A percentile compares a stretch with the other conserved stretches of the same genome.
Evolutionary conservation across 2,113 vertebrate species (phyloP).

Genomic region (Mionectes macconnelli): DNA sequence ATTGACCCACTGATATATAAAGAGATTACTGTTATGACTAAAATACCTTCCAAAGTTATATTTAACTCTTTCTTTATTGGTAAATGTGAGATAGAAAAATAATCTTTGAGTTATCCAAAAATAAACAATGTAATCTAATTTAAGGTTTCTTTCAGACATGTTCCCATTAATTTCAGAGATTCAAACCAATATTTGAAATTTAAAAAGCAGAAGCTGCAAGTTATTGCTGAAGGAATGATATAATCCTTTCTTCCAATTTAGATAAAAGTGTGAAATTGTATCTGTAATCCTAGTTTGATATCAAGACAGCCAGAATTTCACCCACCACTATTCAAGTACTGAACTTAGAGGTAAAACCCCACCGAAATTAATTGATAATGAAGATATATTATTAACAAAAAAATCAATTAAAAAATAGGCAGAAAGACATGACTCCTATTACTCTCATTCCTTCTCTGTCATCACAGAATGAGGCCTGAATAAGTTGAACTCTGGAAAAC

Average conservation of each 20-base stretch:
- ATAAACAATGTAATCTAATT: constrained; percentile 26
- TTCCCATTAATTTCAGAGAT: neutral
- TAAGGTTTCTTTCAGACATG: neutral
- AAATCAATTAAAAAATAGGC: neutral
- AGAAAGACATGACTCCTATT: neutral
- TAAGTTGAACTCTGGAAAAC: neutral
- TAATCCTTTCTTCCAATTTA: constrained; percentile 1
- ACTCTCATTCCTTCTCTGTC: neutral
- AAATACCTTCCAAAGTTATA: constrained; percentile 58
- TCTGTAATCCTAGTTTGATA: neutral
- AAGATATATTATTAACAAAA: neutral
- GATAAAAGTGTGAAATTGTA: neutral
- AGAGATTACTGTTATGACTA: constrained; percentile 73
- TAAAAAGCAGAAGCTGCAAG: neutral
- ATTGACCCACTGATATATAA: constrained; percentile 77
- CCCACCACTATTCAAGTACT: neutral
- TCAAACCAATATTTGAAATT: constrained; percentile 10
- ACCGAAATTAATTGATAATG: neutral
- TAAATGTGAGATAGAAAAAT: neutral
- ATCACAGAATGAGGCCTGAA: neutral
- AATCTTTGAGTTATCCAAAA: constrained; percentile 20
- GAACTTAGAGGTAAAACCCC: neutral
- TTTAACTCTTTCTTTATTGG: constrained; percentile 72
- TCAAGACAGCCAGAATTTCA: neutral
- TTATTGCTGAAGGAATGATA: neutral